phyloP scores from a whole-genome alignment of 30 jellyfish, hydroid and myxozoan genomes.

The Chironex yamaguchii region DNA sequence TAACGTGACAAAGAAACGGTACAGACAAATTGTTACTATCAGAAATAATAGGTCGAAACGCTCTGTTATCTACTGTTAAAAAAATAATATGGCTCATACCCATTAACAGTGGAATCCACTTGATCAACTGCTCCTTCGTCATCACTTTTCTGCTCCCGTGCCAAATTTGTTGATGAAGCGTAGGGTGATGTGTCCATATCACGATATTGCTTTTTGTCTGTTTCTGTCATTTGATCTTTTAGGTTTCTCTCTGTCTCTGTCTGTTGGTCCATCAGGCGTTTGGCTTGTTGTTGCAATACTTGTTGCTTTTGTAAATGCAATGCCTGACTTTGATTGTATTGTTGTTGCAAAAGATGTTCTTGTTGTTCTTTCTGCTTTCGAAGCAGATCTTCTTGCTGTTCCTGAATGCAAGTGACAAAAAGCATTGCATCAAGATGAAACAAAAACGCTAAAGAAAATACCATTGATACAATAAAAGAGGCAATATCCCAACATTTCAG shows the following conservation, averaged over 20 bases:
- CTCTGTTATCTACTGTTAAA: not conserved
- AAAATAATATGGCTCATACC: not conserved
- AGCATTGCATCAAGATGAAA: not conserved
- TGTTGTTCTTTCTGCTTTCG: conserved; percentile 64
- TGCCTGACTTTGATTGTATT: conserved; percentile 48
- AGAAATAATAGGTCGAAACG: too few species aligned
- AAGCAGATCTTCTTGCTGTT: conserved; percentile 68
- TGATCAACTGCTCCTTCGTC: conserved; percentile 11
- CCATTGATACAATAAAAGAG: too few species aligned
- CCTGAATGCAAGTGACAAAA: not conserved
- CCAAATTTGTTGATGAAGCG: conserved; percentile 40
- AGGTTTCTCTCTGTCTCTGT: conserved; percentile 52
- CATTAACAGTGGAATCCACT: too few species aligned
- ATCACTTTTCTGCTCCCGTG: not conserved
- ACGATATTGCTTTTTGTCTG: conserved; percentile 56
- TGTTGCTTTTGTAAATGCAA: conserved; percentile 44
- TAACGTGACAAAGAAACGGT: too few species aligned
- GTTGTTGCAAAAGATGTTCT: conserved; percentile 64
- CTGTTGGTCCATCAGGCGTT: conserved; percentile 31
- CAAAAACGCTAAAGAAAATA: not conserved
- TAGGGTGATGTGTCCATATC: conserved; percentile 73
- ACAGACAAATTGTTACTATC: too few species aligned
- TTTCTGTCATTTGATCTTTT: conserved; percentile 69
- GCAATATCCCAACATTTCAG: too few species aligned
- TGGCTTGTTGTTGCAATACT: conserved; percentile 4